Base-by-base conservation (phyloP, 1,140 invertebrate genomes). In the Cydia fagiglandana region DNA sequence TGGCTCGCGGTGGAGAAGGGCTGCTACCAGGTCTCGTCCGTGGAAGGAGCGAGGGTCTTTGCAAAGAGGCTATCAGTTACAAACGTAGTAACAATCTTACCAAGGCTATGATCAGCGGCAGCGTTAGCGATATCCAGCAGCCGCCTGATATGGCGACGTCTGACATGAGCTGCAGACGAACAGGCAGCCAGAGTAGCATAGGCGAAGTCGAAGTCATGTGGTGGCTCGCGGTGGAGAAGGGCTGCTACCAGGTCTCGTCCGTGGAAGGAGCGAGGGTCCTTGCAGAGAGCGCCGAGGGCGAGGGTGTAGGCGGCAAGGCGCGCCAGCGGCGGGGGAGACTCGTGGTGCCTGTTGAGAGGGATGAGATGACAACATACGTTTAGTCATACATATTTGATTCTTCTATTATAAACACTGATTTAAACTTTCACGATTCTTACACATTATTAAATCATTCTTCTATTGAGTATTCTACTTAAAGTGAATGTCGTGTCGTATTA, bases 11-110 rank as follows among this genome's bases (percentile, higher is more conserved):
- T 97, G 96, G 68, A 96, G 94, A 61, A 96, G 83, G 0, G 95
- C 95, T 74, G 96, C 94, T 6, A 96, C 95, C 80, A 97, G 89
- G 86, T 98, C 97, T 79, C 97, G 96, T 1, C 96, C 96, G 87
- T 97, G 95, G 87, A 97, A 97, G 78, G 96, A 95, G 80, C 96
- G 94, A 0, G 97, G 96, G 84, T 97, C 96, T 87, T 96, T 95
- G 89, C 97, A 98, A 30, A 97, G 93, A 2, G 96, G n/a, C n/a
- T n/a, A n/a, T n/a, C n/a, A n/a, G n/a, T 38, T 9, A 38, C 34
- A 38, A 38, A 38, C 7, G 34, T n/a, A 3, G 0, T 38, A 64
- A 24, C 0, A n/a, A 7, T 64, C 56, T 17, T 10, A 13, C 56
- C n/a, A 64, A 64, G 56, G 13, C 96, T 96, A 83, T 96, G 96